Base-by-base conservation (phyloP, 2,888 invertebrate genomes). In the Morinoia aosen region DNA sequence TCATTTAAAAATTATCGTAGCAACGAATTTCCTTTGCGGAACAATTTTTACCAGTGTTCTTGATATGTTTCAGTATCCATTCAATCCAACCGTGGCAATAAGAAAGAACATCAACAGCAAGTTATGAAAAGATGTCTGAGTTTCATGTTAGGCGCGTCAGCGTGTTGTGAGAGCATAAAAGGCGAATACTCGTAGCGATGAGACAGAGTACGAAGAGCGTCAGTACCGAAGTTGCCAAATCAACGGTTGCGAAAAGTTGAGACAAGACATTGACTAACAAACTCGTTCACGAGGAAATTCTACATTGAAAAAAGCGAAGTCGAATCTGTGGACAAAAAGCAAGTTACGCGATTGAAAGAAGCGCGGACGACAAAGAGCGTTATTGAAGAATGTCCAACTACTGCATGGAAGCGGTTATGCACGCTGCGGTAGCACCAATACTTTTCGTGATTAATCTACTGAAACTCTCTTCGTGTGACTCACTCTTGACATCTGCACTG, bases 401-500 rank as follows among this genome's bases (percentile, higher is more conserved):
- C 93, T 93, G 57, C 93, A 57, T 76, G 93, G 48, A 93, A 93
- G 93, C 93, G 25, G 93, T 93, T 93, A 93, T 39, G 90, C 90
- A 90, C 40, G 48, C 90, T 90, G 39, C 90, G 90, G 48, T 40
- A 12, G 48, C 90, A 90, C 12, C 48, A 40, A 14, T 25, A 48
- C 93, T 33, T 76, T 76, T 33, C 76, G 25, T 25, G 25, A 58
- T 93, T 93, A 93, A 16, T 93, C 93, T 93, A 57, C 93, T 48
- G 14, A 90, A 40, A 40, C 90, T 48, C 48, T 40, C 93, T 11
- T 56, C 93, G 48, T 64, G 48, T 64, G 76, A 96, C 96, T 96
- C 96, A 96, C 96, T 96, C 96, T 96, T 96, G 76, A 96, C 96
- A 64, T 96, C 95, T 58, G 96, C 96, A 58, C 95, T 76, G 58